These are phyloP conservation scores for Heterotis niloticus DNA, from an alignment of 2,113 vertebrate species.

Conservation along the genomic window DNA sequence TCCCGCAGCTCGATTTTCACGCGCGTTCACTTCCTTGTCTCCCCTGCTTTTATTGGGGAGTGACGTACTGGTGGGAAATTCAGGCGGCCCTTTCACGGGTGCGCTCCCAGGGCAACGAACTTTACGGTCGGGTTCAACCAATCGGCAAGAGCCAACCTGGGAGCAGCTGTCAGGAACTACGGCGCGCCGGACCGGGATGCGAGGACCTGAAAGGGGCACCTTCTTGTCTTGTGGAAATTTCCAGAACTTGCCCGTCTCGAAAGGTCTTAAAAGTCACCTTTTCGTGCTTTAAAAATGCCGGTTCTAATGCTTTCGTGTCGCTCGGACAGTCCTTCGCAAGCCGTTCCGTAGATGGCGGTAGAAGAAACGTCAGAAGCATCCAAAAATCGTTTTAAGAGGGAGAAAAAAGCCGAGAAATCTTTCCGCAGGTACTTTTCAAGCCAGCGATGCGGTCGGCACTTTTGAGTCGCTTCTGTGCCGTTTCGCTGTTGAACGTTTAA, in stretches of 20 bases:
- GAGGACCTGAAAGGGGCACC: background rate
- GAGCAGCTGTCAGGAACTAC: background rate
- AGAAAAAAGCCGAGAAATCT: background rate
- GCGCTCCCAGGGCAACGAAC: background rate
- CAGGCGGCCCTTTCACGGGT: background rate
- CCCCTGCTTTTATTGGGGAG: background rate
- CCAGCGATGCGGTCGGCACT: background rate
- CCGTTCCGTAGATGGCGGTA: background rate
- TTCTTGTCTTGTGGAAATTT: background rate
- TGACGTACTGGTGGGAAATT: background rate
- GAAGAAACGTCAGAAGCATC: background rate
- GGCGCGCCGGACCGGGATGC: background rate
- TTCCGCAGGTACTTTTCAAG: background rate
- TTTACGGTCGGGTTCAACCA: background rate
- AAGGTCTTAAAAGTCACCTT: background rate
- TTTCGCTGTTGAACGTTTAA: background rate
- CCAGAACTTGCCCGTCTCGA: background rate
- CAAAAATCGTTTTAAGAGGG: background rate
- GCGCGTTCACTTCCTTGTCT: background rate
- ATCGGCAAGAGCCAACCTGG: background rate
- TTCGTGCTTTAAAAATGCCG: background rate
- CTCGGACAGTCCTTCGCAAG: conserved; percentile 16
- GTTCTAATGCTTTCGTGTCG: background rate
- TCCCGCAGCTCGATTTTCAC: background rate
- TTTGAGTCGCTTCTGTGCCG: background rate